These are phyloP conservation scores for Isurus oxyrinchus DNA, from an alignment of 2,113 vertebrate genomes.

Conservation along the genomic window DNA sequence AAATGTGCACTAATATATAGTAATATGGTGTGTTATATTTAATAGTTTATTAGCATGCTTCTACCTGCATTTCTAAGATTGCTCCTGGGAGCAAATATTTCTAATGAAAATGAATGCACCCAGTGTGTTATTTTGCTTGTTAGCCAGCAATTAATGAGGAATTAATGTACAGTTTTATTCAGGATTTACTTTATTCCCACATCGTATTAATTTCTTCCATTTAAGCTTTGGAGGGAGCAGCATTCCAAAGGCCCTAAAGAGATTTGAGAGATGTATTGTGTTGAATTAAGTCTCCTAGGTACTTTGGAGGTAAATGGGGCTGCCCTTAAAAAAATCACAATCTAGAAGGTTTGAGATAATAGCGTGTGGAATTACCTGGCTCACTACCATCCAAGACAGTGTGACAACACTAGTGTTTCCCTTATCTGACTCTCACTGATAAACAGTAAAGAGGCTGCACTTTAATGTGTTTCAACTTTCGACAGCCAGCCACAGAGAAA, in stretches of 20 bases:
- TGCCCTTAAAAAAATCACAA: background rate
- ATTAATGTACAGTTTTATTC: background rate
- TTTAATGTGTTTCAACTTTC: background rate
- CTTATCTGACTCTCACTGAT: background rate
- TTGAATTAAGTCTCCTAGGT: background rate
- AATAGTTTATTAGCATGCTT: constrained; percentile 1
- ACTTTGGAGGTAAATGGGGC: background rate
- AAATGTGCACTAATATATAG: constrained; percentile 16
- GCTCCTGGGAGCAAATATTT: background rate
- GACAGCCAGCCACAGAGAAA: background rate
- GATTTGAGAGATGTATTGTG: background rate
- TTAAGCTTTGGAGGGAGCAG: background rate
- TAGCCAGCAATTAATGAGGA: constrained; percentile 3
- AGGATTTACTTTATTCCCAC: background rate
- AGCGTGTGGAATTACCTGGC: background rate
- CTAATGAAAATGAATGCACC: background rate
- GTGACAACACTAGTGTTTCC: background rate
- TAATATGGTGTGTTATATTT: background rate
- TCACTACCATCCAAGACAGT: background rate
- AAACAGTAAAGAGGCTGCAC: background rate
- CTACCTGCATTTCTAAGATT: background rate
- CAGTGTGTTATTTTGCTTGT: background rate
- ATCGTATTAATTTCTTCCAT: constrained; percentile 10
- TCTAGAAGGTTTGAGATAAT: background rate
- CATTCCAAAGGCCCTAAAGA: background rate